Base-by-base conservation (phyloP, 1,140 invertebrate genomes). In the Probaryconus sp. region DNA sequence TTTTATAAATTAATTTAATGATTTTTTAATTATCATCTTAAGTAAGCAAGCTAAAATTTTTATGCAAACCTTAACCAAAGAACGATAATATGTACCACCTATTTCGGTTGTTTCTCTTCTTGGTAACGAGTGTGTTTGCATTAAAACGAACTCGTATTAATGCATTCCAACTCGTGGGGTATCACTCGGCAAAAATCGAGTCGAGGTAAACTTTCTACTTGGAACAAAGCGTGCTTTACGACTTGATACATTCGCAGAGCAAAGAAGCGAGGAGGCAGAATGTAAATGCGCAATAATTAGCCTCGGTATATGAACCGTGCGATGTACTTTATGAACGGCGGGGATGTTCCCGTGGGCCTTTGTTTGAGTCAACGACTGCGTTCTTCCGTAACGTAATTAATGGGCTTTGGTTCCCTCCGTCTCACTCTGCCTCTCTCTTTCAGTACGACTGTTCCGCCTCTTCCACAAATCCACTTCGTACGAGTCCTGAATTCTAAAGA, bases 321-420 rank as follows among this genome's bases (percentile, higher is more conserved):
- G 70, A 58, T 74, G 75, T 61, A 71, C 71, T 76, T 80, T 75
- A 79, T 74, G 74, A 75, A 79, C 64, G 68, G 72, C 50, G 74
- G 63, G 67, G 56, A 77, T 61, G 71, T 55, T 72, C 64, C 50
- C 55, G 38, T 55, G 55, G 58, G 35, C 77, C 78, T 84, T 87
- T 87, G 86, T 87, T 85, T 85, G 83, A 85, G 72, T 60, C 80
- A 78, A 83, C 85, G 82, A 80, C 82, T 83, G 80, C 82, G 77
- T 83, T 86, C 81, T 87, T 86, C 82, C 85, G 83, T 86, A 79
- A 83, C 80, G 83, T 87, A 88, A 88, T 88, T 87, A 83, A 88
- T 87, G 81, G 81, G 76, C 73, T 76, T 82, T 72, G 79, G 70
- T 76, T 76, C 77, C 55, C 68, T 61, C n/a, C n/a, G n/a, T n/a